Conservation (phyloP, 2,113 vertebrate species). For the Rhagologus leucostigma region DNA sequence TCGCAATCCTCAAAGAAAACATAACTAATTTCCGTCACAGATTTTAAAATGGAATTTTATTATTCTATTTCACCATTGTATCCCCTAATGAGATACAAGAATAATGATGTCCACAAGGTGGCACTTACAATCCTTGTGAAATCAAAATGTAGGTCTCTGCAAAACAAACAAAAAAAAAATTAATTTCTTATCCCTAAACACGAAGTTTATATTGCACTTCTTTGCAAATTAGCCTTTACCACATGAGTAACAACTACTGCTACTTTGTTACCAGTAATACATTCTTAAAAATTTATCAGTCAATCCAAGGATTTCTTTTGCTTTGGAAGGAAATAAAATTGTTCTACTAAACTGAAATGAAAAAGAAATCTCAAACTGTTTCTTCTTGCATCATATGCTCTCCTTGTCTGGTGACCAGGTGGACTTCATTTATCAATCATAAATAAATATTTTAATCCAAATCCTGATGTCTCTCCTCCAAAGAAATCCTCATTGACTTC, state of each 20-base stretch:
- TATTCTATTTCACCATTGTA: neutral
- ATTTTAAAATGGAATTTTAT: neutral
- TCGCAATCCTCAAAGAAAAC: neutral
- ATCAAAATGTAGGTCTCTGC: neutral
- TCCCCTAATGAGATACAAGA: neutral
- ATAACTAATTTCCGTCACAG: neutral
- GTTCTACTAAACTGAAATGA: neutral
- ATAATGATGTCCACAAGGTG: slow-evolving; percentile 60
- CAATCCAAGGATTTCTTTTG: neutral
- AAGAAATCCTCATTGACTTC: neutral
- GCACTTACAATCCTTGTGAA: slow-evolving; percentile 33
- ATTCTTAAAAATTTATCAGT: neutral
- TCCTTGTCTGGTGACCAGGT: neutral
- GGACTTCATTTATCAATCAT: neutral
- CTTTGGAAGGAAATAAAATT: neutral
- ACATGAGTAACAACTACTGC: neutral
- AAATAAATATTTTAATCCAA: neutral
- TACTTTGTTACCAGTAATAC: neutral
- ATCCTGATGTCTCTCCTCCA: neutral
- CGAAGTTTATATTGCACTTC: neutral
- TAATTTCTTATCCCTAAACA: neutral
- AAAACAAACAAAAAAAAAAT: neutral
- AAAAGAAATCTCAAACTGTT: neutral
- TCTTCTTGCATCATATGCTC: neutral
- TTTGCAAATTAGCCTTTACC: neutral